Evolutionary conservation across 30 jellyfish, hydroid and myxozoan species (phyloP).

Genomic region (Chironex yamaguchii): DNA sequence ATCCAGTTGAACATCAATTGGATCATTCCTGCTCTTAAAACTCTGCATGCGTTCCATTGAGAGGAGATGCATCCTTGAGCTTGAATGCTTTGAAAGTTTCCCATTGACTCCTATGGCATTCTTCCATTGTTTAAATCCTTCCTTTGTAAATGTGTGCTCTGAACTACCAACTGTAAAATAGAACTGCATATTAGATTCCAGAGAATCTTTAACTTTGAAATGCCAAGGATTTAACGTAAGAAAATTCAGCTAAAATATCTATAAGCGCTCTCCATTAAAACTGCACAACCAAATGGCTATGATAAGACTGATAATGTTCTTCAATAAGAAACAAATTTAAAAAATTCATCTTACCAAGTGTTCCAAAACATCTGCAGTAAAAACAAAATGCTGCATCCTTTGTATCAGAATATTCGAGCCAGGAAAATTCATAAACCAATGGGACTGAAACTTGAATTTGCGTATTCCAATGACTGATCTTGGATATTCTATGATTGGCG

Average conservation of each 20-base stretch:
- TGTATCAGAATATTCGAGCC: constrained; percentile 30
- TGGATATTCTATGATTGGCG: constrained; percentile 9
- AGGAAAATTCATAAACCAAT: constrained; percentile 26
- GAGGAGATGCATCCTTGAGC: constrained; percentile 36
- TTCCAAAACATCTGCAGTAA: constrained; percentile 46
- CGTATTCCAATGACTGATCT: constrained; percentile 21
- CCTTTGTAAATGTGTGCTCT: constrained; percentile 32
- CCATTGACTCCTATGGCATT: constrained; percentile 33
- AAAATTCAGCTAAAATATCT: not conserved
- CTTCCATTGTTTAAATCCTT: constrained; percentile 35
- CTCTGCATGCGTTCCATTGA: constrained; percentile 59
- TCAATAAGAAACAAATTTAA: not conserved
- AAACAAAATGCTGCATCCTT: constrained; percentile 56
- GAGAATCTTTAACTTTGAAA: not conserved
- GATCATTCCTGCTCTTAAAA: constrained; percentile 17
- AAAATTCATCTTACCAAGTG: not conserved
- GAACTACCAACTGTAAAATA: constrained; percentile 48
- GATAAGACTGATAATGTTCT: not conserved
- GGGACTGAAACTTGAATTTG: constrained; percentile 32
- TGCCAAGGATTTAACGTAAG: not conserved
- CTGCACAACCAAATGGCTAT: not conserved
- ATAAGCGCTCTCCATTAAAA: not conserved
- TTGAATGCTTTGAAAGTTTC: constrained; percentile 34
- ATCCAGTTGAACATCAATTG: constrained; percentile 48
- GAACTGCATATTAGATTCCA: not conserved